Base-by-base conservation (phyloP, 92 coral and sea anemone genomes). In the Zoanthus sansibaricus region DNA sequence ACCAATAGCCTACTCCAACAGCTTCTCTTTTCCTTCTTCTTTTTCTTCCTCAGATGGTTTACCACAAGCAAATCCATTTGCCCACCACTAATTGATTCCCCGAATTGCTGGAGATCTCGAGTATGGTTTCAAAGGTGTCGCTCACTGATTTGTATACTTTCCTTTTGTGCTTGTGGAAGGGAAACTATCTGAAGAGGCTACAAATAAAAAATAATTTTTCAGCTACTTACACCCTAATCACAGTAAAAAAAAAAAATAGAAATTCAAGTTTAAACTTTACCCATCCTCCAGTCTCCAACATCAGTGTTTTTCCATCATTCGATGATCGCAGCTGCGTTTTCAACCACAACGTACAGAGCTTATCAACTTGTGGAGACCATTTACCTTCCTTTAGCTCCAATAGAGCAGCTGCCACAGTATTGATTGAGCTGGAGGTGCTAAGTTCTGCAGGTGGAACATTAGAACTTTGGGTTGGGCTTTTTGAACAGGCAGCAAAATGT, bases 31-130 rank as follows among this genome's bases (percentile, higher is more conserved):
- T 85, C 70, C 18, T 62, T 30, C 51, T 62, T 76, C 42, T 20
- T 18, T 46, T 75, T 17, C 25, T 67, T 86, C 49, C 51, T 75
- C 62, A 86, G 45, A 31, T 72, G 44, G 13, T 75, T 17, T 11
- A 76, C 61, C 6, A 86, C 72, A 31, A 72, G 88, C 72, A 62
- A 31, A 79, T 86, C 77, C 67, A 86, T 76, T 79, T 76, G 83
- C 3, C 84, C 84, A 11, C 89, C 82, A 30, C 82, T 76, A 5
- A 86, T 76, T 11, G 74, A 54, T 4, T 42, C 20, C 17, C 88
- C 87, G 6, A 47, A 12, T 45, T 66, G 13, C 87, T 84, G 88
- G 15, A 84, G 59, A 47, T 84, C 79, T 14, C 88, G 69, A 9
- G 80, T 56, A 13, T 73, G 11, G 49, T 72, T 74, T 12, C 88